Conservation (phyloP, 2,888 invertebrate species). For the Chalcis sispes region DNA sequence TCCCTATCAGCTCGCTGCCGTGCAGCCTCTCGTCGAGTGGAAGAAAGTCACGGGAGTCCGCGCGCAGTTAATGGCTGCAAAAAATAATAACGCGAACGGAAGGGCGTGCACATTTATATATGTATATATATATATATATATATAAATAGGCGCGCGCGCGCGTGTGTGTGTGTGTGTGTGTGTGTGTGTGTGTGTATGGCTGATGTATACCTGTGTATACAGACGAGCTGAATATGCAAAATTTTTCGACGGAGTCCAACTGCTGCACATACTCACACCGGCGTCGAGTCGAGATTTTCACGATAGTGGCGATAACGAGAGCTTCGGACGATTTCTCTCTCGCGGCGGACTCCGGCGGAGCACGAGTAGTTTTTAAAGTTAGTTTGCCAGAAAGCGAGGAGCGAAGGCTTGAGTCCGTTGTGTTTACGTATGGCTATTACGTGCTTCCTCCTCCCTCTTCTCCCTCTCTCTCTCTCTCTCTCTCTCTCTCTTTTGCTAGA, state of each 20-base stretch:
- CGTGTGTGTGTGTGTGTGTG: too few relatives aligned
- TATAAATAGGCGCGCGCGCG: neutral
- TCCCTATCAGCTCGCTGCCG: too few relatives aligned
- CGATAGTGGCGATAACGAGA: conserved; percentile 36
- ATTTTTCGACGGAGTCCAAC: too few relatives aligned
- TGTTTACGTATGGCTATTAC: conserved; percentile 39
- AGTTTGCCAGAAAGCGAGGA: too few relatives aligned
- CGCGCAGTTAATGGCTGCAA: neutral
- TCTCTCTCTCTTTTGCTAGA: neutral
- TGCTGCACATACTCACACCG: too few relatives aligned
- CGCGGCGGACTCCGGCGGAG: too few relatives aligned
- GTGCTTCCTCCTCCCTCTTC: neutral
- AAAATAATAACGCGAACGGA: conserved; percentile 16
- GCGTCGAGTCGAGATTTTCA: conserved; percentile 22
- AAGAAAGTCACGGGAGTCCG: conserved; percentile 32
- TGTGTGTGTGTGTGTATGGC: too few relatives aligned
- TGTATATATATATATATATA: too few relatives aligned
- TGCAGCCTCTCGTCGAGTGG: neutral
- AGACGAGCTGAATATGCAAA: too few relatives aligned
- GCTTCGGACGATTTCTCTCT: neutral
- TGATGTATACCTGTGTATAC: too few relatives aligned
- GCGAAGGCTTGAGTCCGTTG: neutral
- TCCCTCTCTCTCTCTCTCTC: neutral
- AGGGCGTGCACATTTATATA: neutral
- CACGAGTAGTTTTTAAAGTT: too few relatives aligned